phyloP scores from a whole-genome alignment of 2,888 invertebrate genomes.

The Timandra comae region DNA sequence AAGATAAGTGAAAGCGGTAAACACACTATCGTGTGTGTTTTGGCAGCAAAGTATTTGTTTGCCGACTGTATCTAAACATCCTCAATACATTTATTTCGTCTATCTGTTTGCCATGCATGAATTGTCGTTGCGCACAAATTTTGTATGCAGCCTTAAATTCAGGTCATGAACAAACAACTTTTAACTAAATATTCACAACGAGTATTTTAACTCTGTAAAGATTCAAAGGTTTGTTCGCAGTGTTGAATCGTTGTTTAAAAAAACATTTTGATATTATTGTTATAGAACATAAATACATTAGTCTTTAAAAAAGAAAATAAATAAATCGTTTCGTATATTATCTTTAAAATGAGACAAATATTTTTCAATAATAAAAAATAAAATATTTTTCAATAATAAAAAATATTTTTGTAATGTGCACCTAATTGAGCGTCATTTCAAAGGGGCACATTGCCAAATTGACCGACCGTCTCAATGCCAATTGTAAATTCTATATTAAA shows the following conservation, averaged over 20 bases:
- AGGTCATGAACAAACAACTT: conserved; percentile 58
- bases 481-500: conserved; percentile 37
- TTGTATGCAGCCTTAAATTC: conserved; percentile 52
- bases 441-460: conserved; percentile 22
- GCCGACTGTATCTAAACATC: conserved; percentile 20
- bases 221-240: no score
- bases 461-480: conserved; percentile 24
- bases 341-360: no score
- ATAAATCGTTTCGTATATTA: no score
- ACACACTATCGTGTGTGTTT: conserved; percentile 4
- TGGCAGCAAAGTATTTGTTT: conserved; percentile 19
- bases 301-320: no score
- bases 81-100: conserved; percentile 16
- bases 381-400: neutral
- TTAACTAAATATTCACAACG: conserved; percentile 48
- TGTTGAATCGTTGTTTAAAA: no score
- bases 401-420: conserved; percentile 12
- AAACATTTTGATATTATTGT: no score
- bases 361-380: no score
- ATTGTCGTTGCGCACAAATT: conserved; percentile 39
- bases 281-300: no score
- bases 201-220: conserved; percentile 16
- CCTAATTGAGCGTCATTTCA: conserved; percentile 18
- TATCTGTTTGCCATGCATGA: conserved; percentile 41
- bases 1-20: neutral